phyloP scores from a whole-genome alignment of 1,140 invertebrate genomes.

The Trachymyrmex cornetzi region DNA sequence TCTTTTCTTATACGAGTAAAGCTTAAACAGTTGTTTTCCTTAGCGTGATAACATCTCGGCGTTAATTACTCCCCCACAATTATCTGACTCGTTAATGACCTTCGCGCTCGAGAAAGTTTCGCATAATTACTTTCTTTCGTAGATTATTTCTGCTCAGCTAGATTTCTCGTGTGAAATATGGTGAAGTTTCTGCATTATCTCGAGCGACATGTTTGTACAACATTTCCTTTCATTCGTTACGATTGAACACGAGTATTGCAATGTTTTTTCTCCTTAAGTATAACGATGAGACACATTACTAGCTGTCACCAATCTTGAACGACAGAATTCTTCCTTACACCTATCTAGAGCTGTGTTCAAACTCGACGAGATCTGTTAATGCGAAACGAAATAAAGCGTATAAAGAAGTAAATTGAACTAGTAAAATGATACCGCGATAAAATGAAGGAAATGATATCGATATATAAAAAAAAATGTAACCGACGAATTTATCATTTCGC shows the following conservation, averaged over 20 bases:
- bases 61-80: conserved; percentile 69
- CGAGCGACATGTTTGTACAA: conserved; percentile 51
- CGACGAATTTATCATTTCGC: neutral
- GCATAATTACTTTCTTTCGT: conserved; percentile 82
- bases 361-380: neutral
- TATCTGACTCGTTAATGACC: conserved; percentile 82
- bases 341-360: neutral
- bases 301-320: neutral
- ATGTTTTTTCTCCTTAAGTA: neutral
- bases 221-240: conserved; percentile 59
- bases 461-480: neutral
- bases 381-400: neutral
- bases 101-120: conserved; percentile 83
- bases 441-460: conserved; percentile 6
- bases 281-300: neutral
- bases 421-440: neutral
- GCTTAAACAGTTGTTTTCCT: conserved; percentile 57
- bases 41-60: conserved; percentile 55
- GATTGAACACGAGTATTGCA: conserved; percentile 12
- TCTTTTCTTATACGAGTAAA: neutral
- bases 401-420: conserved; percentile 1
- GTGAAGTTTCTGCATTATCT: conserved; percentile 39
- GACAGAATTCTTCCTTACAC: neutral
- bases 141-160: conserved; percentile 74
- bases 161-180: conserved; percentile 73